A percentile compares a stretch with the other conserved stretches of the same genome.
These are phyloP conservation scores for Cheilosia impressa DNA, from an alignment of 2,888 invertebrate species.

Conservation along the genomic window DNA sequence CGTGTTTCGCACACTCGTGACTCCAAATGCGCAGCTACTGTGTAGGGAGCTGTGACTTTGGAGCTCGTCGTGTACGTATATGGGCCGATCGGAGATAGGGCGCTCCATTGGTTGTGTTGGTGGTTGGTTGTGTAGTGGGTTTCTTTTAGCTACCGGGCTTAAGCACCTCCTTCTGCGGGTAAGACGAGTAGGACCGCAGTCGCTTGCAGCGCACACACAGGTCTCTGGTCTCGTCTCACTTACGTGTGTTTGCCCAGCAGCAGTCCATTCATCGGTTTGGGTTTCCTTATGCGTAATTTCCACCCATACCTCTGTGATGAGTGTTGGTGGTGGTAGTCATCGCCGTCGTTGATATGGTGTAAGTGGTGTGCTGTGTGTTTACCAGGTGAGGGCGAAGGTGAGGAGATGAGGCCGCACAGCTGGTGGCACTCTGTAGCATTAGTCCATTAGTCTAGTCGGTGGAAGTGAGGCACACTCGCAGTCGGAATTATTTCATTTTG, in stretches of 20 bases:
- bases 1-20: constrained; percentile 75
- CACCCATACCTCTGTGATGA: constrained; percentile 57
- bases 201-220: constrained; percentile 49
- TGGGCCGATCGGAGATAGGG: constrained; percentile 35
- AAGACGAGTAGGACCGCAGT: constrained; percentile 60
- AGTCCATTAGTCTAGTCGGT: constrained; percentile 74
- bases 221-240: constrained; percentile 58
- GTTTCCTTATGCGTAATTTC: constrained; percentile 75
- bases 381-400: constrained; percentile 73
- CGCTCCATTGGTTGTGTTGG: constrained; percentile 20
- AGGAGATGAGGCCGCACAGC: constrained; percentile 70
- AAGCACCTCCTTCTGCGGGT: constrained; percentile 80
- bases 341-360: constrained; percentile 39
- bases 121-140: constrained; percentile 41
- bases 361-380: constrained; percentile 64
- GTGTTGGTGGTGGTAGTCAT: constrained; percentile 44
- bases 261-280: constrained; percentile 63
- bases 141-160: constrained; percentile 82
- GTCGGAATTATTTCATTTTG: constrained; percentile 73
- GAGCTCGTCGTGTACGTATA: constrained; percentile 34
- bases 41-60: constrained; percentile 66
- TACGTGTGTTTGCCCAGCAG: constrained; percentile 63
- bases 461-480: constrained; percentile 64
- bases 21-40: constrained; percentile 66
- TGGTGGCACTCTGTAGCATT: constrained; percentile 71